phyloP scores from a whole-genome alignment of 2,888 invertebrate genomes.

The Parasteatoda lunata region DNA sequence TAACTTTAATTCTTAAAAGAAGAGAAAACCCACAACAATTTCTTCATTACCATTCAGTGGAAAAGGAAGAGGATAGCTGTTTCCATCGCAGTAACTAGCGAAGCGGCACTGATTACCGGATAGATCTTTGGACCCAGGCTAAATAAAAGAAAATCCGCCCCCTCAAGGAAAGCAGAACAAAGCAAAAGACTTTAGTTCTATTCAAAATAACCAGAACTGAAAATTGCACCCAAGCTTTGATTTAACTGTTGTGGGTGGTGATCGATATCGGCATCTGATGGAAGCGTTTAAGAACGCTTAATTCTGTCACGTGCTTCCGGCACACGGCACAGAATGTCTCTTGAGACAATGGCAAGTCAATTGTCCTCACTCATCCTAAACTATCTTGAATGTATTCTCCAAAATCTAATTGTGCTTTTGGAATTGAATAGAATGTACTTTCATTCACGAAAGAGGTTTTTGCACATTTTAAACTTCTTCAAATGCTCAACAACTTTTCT shows the following conservation, averaged over 20 bases:
- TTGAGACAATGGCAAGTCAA: neutral
- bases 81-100: neutral
- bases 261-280: neutral
- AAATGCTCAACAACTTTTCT: too few relatives aligned
- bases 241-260: slow-evolving; percentile 16
- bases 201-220: neutral
- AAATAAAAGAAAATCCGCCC: neutral
- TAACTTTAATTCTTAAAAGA: too few relatives aligned
- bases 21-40: neutral
- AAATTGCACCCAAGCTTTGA: neutral
- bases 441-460: too few relatives aligned
- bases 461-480: too few relatives aligned
- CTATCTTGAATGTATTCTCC: neutral
- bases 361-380: neutral
- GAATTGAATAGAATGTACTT: neutral
- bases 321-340: neutral
- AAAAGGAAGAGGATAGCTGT: neutral
- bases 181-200: neutral
- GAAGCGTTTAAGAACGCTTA: neutral
- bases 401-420: neutral
- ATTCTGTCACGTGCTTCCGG: slow-evolving; percentile 8
- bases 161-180: neutral
- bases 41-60: neutral
- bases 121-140: neutral
- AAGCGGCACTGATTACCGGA: neutral